Evolutionary conservation across 1,140 invertebrate species (phyloP).

Genomic region (Meloidogyne chitwoodi): DNA sequence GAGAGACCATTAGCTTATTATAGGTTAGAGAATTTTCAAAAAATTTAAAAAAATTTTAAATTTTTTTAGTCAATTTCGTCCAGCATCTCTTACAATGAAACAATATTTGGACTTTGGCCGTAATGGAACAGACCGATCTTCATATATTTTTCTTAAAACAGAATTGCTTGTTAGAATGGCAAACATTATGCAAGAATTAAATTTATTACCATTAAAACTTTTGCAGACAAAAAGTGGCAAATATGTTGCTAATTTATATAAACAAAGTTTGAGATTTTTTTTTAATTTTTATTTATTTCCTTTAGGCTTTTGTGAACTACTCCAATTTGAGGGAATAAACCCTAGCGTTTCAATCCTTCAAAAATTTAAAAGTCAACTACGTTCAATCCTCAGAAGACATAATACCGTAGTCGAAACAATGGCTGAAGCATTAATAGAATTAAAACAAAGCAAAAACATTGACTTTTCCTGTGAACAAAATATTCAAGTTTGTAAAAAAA

Average conservation of each 20-base stretch:
- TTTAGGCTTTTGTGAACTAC: slow-evolving; percentile 18
- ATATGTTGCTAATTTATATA: slow-evolving; percentile 52
- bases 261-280: slow-evolving; percentile 33
- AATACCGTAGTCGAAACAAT: slow-evolving; percentile 94
- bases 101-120: slow-evolving; percentile 61
- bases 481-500: slow-evolving; percentile 68
- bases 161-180: slow-evolving; percentile 55
- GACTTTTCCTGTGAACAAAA: slow-evolving; percentile 81
- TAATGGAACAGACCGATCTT: slow-evolving; percentile 49
- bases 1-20: slow-evolving; percentile 14
- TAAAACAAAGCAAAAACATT: slow-evolving; percentile 84
- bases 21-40: not conserved
- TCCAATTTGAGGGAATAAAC: slow-evolving; percentile 17
- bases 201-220: slow-evolving; percentile 48
- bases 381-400: slow-evolving; percentile 72
- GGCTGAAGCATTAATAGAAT: slow-evolving; percentile 91
- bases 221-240: slow-evolving; percentile 49
- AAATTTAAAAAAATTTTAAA: not conserved
- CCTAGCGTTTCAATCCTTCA: not conserved
- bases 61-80: slow-evolving; percentile 61
- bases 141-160: slow-evolving; percentile 52
- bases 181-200: slow-evolving; percentile 58
- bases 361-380: slow-evolving; percentile 52
- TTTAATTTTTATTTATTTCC: not conserved
- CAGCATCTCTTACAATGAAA: slow-evolving; percentile 62